Evolutionary conservation across 2,113 vertebrate genomes (phyloP).

Genomic region (Pithys albifrons): DNA sequence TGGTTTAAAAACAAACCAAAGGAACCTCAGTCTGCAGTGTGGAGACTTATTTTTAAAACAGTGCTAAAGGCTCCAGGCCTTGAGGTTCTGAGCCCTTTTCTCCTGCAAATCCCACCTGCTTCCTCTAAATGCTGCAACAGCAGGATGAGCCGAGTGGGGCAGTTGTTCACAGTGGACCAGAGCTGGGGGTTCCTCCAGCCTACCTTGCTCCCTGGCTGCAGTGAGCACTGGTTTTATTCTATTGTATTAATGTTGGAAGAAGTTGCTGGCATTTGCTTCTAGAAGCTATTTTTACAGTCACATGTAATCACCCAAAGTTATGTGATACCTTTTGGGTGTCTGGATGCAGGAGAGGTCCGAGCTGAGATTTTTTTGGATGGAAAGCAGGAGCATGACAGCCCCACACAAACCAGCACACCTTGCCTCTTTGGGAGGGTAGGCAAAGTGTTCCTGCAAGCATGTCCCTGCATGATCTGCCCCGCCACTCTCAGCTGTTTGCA

Average conservation of each 20-base stretch:
- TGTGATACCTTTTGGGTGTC: not conserved
- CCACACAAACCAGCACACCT: accelerated
- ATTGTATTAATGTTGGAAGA: not conserved
- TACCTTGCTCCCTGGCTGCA: not conserved
- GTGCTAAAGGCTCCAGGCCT: not conserved
- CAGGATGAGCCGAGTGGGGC: not conserved
- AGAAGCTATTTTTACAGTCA: conserved; percentile 31
- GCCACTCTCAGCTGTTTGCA: not conserved
- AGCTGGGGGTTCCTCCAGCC: not conserved
- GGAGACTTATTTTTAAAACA: not conserved
- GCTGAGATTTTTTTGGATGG: not conserved
- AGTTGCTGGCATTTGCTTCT: not conserved
- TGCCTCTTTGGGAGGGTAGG: not conserved
- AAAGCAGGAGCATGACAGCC: not conserved
- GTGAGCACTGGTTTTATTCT: not conserved
- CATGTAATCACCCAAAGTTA: not conserved
- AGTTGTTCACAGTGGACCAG: not conserved
- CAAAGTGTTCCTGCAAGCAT: not conserved
- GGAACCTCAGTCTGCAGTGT: not conserved
- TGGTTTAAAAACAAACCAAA: not conserved
- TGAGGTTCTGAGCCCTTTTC: not conserved
- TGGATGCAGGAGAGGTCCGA: not conserved
- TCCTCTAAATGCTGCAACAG: not conserved
- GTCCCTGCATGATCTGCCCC: conserved; percentile 15
- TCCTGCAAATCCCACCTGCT: not conserved